These are phyloP conservation scores for Staurois parvus DNA, from an alignment of 2,797 vertebrate genomes.

Conservation along the genomic window DNA sequence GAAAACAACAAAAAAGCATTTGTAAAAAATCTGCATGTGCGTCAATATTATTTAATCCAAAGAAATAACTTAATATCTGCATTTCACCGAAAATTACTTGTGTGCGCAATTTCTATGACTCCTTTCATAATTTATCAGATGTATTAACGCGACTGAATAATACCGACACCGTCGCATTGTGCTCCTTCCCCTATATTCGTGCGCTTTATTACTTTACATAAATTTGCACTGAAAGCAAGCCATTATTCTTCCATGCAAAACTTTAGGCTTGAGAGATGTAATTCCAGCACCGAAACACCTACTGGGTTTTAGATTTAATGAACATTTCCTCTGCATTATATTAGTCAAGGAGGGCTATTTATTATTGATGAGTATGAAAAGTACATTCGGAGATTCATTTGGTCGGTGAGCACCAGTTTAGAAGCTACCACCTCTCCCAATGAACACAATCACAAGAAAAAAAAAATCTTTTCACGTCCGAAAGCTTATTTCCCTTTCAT, in stretches of 20 bases:
- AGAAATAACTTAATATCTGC: slow-evolving; percentile 1
- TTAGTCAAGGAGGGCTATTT: slow-evolving; percentile 46
- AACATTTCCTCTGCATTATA: slow-evolving; percentile 53
- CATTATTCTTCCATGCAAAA: slow-evolving; percentile 49
- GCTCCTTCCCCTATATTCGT: slow-evolving; percentile 26
- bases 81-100: slow-evolving; percentile 5
- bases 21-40: no score
- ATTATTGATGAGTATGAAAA: slow-evolving; percentile 60
- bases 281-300: slow-evolving; percentile 44
- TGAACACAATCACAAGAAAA: slow-evolving; percentile 44
- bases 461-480: slow-evolving; percentile 50
- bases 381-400: slow-evolving; percentile 46
- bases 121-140: slow-evolving; percentile 51
- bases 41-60: neutral
- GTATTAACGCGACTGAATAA: slow-evolving; percentile 28
- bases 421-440: slow-evolving; percentile 19
- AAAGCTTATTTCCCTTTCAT: slow-evolving; percentile 54
- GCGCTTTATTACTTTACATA: slow-evolving; percentile 57
- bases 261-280: slow-evolving; percentile 40
- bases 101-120: slow-evolving; percentile 16
- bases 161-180: slow-evolving; percentile 16
- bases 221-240: slow-evolving; percentile 54
- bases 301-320: slow-evolving; percentile 51
- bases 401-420: slow-evolving; percentile 24
- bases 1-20: no score